Evolutionary conservation across 2,113 vertebrate species (phyloP), one percentile per base, ranked within the genome.

Genomic region (Gopherus flavomarginatus): DNA sequence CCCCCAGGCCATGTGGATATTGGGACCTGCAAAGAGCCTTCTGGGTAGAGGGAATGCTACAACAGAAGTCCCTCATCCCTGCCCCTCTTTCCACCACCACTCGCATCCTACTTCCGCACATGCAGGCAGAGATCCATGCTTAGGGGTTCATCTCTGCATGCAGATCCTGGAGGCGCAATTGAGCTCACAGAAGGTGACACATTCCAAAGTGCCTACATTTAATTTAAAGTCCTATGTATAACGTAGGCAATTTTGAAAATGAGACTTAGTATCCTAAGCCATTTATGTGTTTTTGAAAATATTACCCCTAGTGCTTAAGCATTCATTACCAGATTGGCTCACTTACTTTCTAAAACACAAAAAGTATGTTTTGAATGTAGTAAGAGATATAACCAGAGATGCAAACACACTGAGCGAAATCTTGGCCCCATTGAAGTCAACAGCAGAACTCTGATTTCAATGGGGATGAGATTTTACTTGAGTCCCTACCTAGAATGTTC

Each of bases 81-180:
- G 17, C 42, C 19, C 50, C 19, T 1, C 6, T 35, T 11, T 72
- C 13, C 1, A 8, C 3, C 82, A 57, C 56, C 56, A 57, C 26
- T 26, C 9, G 5, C 56, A 57, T 57, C 85, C 24, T 56, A 57
- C 47, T 47, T 83, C 42, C 65, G 26, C 85, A 56, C 0, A 56
- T 90, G 24, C 0, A 0, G 22, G 62, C 49, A 59, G 16, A 53
- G 35, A 47, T 56, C 53, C 53, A 8, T 35, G 3, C 35, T 14
- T 44, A 7, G 75, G 26, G 11, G 11, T 47, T 77, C 59, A 42
- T 44, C 42, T 47, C 77, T 59, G 4, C 3, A 2, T 83, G 31
- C 11, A 80, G 72, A 6, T 80, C 21, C 44, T 0, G 21, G 16
- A 24, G 26, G 10, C 72, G 54, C 47, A 14, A 47, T 22, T 75